Base-by-base conservation (phyloP, 2,888 invertebrate species). In the Microplitis manilae region DNA sequence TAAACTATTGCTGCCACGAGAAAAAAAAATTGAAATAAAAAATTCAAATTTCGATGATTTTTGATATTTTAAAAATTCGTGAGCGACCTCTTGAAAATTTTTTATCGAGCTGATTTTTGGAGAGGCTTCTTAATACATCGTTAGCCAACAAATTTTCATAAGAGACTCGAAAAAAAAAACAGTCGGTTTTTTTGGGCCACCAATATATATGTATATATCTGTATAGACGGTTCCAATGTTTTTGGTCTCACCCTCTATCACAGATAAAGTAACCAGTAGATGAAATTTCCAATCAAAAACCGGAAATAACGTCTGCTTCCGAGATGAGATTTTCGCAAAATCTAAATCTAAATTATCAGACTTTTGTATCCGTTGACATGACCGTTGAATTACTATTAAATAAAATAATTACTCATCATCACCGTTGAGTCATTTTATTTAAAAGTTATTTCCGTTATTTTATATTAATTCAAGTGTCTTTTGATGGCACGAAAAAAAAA, bases 291-390 rank as follows among this genome's bases (percentile, higher is more conserved):
- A 86, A 86, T 86, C 84, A 86, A 81, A 81, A 76, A 81, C 75
- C 84, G 86, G 86, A 86, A 86, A 86, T 86, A 84, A 81, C 83
- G 84, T 85, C 83, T 84, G 83, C 79, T 77, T 83, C 85, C 86
- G 86, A 86, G 85, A 86, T 85, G 86, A 85, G 85, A 85, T 84
- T 85, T 84, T 83, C 80, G 13, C 71, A 60, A 39, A 39, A 39
- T 17, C 38, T 60, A 6, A 40, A 30, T n/a, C 38, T 65, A 13
- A 38, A 65, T 65, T 79, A 79, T 77, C 68, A 79, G 6, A 82
- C 80, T 62, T 62, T 62, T 62, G n/a, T 7, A 62, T 62, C 20
- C 62, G 20, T 20, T 20, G n/a, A 15, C 6, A 62, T 50, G 9
- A 62, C n/a, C 20, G 20, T 62, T n/a, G 15, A 5, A 62, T 17